Evolutionary conservation across 2,888 invertebrate species (phyloP), one percentile per base, ranked within the genome.

Genomic region (Aphidoletes aphidimyza): DNA sequence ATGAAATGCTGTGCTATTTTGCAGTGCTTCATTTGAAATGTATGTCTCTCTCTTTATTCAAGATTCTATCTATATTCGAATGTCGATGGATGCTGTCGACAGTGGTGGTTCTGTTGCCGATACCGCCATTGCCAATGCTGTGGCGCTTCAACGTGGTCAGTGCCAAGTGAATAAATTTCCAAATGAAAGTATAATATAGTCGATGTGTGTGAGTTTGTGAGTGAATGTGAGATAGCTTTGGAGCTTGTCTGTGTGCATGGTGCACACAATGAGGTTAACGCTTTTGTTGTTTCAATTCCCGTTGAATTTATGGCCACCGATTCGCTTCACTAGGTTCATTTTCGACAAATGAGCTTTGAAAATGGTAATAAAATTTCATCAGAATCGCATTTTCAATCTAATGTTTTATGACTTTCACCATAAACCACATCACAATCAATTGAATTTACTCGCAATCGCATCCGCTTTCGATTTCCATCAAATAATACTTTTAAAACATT

Each of bases 271-370:
- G n/a, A n/a, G 39, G 22, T 54, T 22, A 54, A 22, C n/a, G 54
- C 54, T 54, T 54, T 54, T 54, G 54, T 54, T 54, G 22, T 54
- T n/a, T n/a, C 54, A 54, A 54, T 54, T n/a, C n/a, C n/a, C n/a
- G 54, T 54, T 22, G 54, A 54, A 54, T 22, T n/a, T 54, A 54
- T 54, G 54, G 54, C 22, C 22, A 22, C 3, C 2, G 17, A 14
- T 54, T 54, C 54, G 22, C 54, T 54, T 54, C 54, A 54, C n/a
- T 22, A 22, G 54, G n/a, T 54, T 54, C 54, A 22, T n/a, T 54
- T 54, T 54, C 22, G 22, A n/a, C n/a, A 54, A 54, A 54, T 22
- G n/a, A n/a, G n/a, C 22, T 54, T 22, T 22, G 22, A 54, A 54
- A 22, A n/a, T n/a, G 3, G 17, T 19, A 47, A 17, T 47, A 17